phyloP scores from a whole-genome alignment of 2,888 invertebrate genomes.

The Trachelus iudaicus region DNA sequence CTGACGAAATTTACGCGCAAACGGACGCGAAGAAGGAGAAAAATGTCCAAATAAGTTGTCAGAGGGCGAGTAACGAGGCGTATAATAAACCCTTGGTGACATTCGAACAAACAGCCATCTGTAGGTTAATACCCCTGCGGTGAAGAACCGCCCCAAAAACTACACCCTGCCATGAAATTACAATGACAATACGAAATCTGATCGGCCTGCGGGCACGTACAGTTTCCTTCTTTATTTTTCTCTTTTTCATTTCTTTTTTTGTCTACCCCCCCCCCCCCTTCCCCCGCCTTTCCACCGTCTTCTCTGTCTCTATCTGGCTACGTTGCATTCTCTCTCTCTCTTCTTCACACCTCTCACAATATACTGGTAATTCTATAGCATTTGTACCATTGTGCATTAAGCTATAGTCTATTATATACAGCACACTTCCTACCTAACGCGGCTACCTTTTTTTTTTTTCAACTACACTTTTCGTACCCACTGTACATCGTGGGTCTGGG shows the following conservation, averaged over 20 bases:
- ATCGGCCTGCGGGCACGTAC: slow-evolving; percentile 62
- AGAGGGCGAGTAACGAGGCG: slow-evolving; percentile 59
- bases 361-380: slow-evolving; percentile 46
- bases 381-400: slow-evolving; percentile 46
- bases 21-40: slow-evolving; percentile 12
- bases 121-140: slow-evolving; percentile 63
- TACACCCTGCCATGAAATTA: slow-evolving; percentile 63
- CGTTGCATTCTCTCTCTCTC: slow-evolving; percentile 27
- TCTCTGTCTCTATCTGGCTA: slow-evolving; percentile 26
- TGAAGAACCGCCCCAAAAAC: slow-evolving; percentile 64
- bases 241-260: slow-evolving; percentile 18
- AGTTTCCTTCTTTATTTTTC: slow-evolving; percentile 34
- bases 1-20: neutral
- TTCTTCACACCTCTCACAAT: slow-evolving; percentile 36
- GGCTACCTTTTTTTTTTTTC: neutral
- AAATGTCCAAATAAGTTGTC: slow-evolving; percentile 45
- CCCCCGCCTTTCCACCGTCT: neutral
- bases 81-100: slow-evolving; percentile 63
- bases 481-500: neutral
- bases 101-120: slow-evolving; percentile 65
- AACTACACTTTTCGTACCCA: neutral
- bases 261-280: neutral
- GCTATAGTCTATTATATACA: slow-evolving; percentile 20
- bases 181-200: slow-evolving; percentile 66
- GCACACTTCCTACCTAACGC: neutral